phyloP scores from a whole-genome alignment of 2,113 vertebrate species.

The Brienomyrus longianalis region DNA sequence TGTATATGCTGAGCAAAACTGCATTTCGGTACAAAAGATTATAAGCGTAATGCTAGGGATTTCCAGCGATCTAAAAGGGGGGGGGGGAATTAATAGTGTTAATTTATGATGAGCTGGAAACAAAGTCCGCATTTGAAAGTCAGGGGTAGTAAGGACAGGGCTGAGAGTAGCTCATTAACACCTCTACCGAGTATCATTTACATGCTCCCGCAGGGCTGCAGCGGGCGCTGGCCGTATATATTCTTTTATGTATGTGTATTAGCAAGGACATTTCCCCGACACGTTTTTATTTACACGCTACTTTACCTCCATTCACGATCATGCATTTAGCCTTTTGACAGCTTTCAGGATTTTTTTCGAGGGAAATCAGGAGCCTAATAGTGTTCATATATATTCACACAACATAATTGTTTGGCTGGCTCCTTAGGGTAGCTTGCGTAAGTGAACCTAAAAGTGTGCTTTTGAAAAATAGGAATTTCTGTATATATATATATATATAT shows the following conservation, averaged over 20 bases:
- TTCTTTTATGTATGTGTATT: slow-evolving; percentile 55
- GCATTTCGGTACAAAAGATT: background rate
- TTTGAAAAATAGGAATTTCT: background rate
- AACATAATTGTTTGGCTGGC: background rate
- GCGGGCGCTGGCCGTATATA: slow-evolving; percentile 54
- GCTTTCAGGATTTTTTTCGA: background rate
- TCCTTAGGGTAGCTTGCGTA: background rate
- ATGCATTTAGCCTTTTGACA: background rate
- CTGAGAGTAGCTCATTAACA: slow-evolving; percentile 58
- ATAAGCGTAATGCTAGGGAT: background rate
- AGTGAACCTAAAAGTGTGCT: background rate
- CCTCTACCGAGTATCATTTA: slow-evolving; percentile 46
- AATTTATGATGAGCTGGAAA: slow-evolving; percentile 57
- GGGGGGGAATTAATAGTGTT: slow-evolving; percentile 15
- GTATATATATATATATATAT: background rate
- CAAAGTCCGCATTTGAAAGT: slow-evolving; percentile 52
- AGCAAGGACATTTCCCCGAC: slow-evolving; percentile 53
- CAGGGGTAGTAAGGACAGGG: slow-evolving; percentile 41
- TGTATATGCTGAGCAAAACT: background rate
- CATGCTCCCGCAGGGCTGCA: slow-evolving; percentile 35
- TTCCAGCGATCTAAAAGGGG: background rate
- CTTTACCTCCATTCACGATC: background rate
- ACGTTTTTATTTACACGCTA: slow-evolving; percentile 24
- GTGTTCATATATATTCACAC: background rate
- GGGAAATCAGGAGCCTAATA: background rate